Base-by-base conservation (phyloP, 1,140 invertebrate genomes). In the Leptoteleia sp. region DNA sequence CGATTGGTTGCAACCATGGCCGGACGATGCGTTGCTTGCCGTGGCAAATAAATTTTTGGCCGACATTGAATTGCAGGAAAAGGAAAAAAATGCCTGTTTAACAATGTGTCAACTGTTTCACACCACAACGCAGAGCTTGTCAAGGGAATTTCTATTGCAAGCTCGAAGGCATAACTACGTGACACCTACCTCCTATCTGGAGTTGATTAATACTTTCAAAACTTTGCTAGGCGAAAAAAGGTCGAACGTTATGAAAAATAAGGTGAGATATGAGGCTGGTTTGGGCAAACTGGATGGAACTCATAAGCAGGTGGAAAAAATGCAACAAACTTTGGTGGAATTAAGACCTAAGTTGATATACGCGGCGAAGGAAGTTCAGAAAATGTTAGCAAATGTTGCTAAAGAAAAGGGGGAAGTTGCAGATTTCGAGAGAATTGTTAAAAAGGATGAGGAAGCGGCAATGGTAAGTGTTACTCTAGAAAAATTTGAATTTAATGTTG, bases 1-100 rank as follows among this genome's bases (percentile, higher is more conserved):
- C 70, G 96, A 99, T 88, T 99, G 97, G 97, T 95, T 99, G 87
- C 96, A 95, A 91, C 91, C 95, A 33, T 99, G 98, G 98, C 97
- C 97, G 0, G 92, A 95, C 78, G 97, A 99, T 90, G 97, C 97
- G n/a, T 87, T 99, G 5, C 89, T 97, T n/a, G 97, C 96, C 22
- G 97, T 99, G 0, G 96, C 97, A 0, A 95, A 93, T 0, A 93
- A 95, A 50, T 98, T 98, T 84, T 89, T 99, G 3, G 93, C 93
- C 48, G 94, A 95, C 12, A 93, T 98, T 4, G 94, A 98, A 64
- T 85, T 97, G 1, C 92, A 93, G 0, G 91, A 92, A 0, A 79
- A 92, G 6, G 93, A 96, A 84, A 89, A 92, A 50, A 83, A 91
- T 31, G 92, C 94, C 3, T 94, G 95, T 47, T 95, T 97, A 40